Percentiles rank a stretch among this genome's conserved stretches.
phyloP scores from a whole-genome alignment of 1,140 invertebrate species.

The Tribolium castaneum region DNA sequence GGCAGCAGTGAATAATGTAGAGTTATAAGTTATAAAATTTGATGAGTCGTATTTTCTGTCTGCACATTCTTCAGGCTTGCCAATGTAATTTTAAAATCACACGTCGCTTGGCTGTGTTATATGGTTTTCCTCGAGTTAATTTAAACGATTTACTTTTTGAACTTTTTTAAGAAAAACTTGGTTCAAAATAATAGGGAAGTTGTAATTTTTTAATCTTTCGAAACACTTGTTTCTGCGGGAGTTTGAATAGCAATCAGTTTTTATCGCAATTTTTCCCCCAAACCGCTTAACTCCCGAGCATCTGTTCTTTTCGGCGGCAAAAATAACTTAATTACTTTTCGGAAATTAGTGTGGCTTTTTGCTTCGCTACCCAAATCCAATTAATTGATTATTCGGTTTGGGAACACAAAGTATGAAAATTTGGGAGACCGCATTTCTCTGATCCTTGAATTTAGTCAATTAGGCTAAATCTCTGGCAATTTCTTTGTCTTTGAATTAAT shows the following conservation, averaged over 20 bases:
- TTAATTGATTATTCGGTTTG: slow-evolving; percentile 28
- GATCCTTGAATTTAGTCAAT: slow-evolving; percentile 9
- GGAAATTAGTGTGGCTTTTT: neutral
- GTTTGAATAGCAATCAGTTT: neutral
- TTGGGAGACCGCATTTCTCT: neutral
- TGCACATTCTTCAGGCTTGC: too few relatives aligned
- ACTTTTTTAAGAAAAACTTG: too few relatives aligned
- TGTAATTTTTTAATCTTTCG: neutral
- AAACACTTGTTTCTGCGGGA: neutral
- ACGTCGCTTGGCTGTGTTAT: too few relatives aligned
- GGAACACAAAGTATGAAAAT: neutral
- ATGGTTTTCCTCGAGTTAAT: too few relatives aligned
- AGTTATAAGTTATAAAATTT: too few relatives aligned
- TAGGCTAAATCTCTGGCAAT: neutral
- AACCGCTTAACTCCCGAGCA: neutral
- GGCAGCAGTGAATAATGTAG: too few relatives aligned
- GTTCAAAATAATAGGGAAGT: too few relatives aligned
- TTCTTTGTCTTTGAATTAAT: slow-evolving; percentile 32
- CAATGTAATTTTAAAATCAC: too few relatives aligned
- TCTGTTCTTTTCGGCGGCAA: too few relatives aligned
- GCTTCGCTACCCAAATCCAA: neutral
- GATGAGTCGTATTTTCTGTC: too few relatives aligned
- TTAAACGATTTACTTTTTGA: too few relatives aligned
- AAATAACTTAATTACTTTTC: too few relatives aligned
- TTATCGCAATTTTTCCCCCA: neutral